Evolutionary conservation across 2,797 vertebrate species (phyloP).

Genomic region (Amazona finschi): DNA sequence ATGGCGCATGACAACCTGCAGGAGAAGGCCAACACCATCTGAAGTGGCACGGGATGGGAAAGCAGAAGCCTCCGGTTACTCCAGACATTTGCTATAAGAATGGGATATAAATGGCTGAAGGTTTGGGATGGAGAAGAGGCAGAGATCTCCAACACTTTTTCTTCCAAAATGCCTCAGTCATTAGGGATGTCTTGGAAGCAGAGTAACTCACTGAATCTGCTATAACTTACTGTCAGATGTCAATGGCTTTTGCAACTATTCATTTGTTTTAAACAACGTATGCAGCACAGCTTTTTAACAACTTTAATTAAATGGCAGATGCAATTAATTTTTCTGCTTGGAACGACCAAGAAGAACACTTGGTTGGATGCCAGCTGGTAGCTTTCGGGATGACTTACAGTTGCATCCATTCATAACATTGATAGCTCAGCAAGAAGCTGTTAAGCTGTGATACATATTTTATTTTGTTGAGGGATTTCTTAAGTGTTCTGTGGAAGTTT

Average conservation of each 20-base stretch:
- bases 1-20: background rate
- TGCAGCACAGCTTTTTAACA: background rate
- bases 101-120: background rate
- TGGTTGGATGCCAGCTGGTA: background rate
- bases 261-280: background rate
- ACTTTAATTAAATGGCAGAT: background rate
- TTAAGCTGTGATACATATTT: background rate
- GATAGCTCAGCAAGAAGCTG: background rate
- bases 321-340: background rate
- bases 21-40: background rate
- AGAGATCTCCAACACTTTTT: background rate
- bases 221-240: background rate
- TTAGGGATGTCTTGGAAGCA: background rate
- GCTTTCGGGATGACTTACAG: background rate
- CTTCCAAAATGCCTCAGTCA: background rate
- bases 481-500: background rate
- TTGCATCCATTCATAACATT: background rate
- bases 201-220: background rate
- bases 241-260: background rate
- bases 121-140: background rate
- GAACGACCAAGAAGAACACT: background rate
- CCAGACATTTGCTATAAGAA: background rate
- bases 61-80: background rate
- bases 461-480: background rate
- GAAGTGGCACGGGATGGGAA: rapidly evolving